Percentiles rank a stretch among this genome's conserved stretches.
These are phyloP conservation scores for Diplolepis rosae DNA, from an alignment of 2,888 invertebrate genomes.

Conservation along the genomic window DNA sequence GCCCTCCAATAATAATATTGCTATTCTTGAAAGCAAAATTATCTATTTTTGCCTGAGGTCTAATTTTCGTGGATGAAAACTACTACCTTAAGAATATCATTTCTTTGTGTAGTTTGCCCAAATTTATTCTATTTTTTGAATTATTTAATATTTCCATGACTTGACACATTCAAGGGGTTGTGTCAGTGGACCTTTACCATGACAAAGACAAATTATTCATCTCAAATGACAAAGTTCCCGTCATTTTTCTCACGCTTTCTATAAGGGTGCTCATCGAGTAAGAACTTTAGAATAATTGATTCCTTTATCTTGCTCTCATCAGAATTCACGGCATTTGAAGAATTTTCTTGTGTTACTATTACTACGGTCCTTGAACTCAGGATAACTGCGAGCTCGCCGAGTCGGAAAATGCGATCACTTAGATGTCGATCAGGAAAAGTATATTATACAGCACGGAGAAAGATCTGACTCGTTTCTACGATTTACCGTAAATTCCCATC, in stretches of 20 bases:
- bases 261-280: not conserved
- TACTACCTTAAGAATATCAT: too few relatives aligned
- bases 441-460: slow-evolving; percentile 27
- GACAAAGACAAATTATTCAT: slow-evolving; percentile 12
- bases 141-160: too few relatives aligned
- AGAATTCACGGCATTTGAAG: slow-evolving; percentile 33
- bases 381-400: slow-evolving; percentile 35
- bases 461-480: slow-evolving; percentile 33
- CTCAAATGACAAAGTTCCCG: slow-evolving; percentile 22
- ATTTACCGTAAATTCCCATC: slow-evolving; percentile 38
- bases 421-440: slow-evolving; percentile 40
- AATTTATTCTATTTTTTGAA: too few relatives aligned
- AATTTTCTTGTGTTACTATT: slow-evolving; percentile 28
- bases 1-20: too few relatives aligned
- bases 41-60: too few relatives aligned
- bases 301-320: not conserved
- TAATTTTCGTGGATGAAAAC: too few relatives aligned
- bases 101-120: too few relatives aligned
- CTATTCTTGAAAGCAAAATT: too few relatives aligned
- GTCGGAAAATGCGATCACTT: slow-evolving; percentile 45
- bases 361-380: slow-evolving; percentile 40
- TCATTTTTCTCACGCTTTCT: slow-evolving; percentile 23
- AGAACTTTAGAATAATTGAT: not conserved
- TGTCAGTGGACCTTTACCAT: slow-evolving; percentile 1
- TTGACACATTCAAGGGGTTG: too few relatives aligned